Evolutionary conservation across 2,797 vertebrate genomes (phyloP), one percentile per base, ranked within the genome.

Genomic region (Carduelis carduelis): DNA sequence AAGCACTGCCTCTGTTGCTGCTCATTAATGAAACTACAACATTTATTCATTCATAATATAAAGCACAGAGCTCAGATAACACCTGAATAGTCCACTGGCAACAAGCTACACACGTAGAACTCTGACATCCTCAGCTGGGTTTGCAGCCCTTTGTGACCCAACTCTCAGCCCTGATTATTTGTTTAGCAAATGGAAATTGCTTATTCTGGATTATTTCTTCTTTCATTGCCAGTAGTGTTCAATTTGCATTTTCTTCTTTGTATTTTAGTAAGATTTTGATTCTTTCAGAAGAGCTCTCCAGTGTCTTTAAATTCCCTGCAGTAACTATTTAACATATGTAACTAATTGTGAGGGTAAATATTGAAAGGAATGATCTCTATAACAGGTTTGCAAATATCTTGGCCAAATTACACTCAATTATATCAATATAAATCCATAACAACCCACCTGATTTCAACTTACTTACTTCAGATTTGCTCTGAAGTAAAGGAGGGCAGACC

Each of bases 341-440:
- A 94, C 87, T 96, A 95, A 94, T 95, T 96, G 80, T 80, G 59
- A 93, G 83, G 52, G 89, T 93, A 97, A 96, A 96, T 96, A 96
- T 79, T 95, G 96, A 93, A 82, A 96, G 92, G 83, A 93, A 95
- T 71, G 18, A 92, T 96, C 89, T 94, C 79, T 93, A 52, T 82
- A 96, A 91, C 66, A 95, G 69, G 89, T 94, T 60, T 79, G 83
- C 66, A 97, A 87, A 95, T 95, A 92, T 47, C 53, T 71, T 90
- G 78, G 78, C 91, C 89, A 95, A 94, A 96, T 93, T 92, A 80
- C 76, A 88, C 84, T 83, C 87, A 93, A 80, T 96, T 93, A 91
- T 60, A 83, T 49, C 75, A 71, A 86, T 39, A 32, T 61, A 96
- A 96, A 96, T 86, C 85, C 90, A 92, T 93, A 93, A 95, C 80